A percentile compares a stretch with the other conserved stretches of the same genome.
These are phyloP conservation scores for Numida meleagris DNA, from an alignment of 2,113 vertebrate species.

Conservation along the genomic window DNA sequence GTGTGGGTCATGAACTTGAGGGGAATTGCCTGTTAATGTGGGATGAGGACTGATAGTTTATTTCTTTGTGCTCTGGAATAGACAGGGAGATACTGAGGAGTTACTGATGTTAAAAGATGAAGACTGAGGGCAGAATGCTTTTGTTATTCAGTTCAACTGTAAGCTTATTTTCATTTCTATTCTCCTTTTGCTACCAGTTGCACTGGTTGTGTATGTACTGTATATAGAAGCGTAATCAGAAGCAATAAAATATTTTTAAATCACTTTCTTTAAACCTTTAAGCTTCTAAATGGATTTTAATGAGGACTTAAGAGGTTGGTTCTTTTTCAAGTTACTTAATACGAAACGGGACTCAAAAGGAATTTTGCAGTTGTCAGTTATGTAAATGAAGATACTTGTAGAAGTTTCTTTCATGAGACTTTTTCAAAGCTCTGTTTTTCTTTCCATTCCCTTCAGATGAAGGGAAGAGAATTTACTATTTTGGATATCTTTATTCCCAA, in stretches of 20 bases:
- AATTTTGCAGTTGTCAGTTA: not conserved
- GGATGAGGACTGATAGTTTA: not conserved
- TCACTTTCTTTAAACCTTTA: not conserved
- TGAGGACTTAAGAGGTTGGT: not conserved
- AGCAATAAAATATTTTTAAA: slow-evolving; percentile 50
- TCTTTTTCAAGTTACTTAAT: slow-evolving; percentile 9
- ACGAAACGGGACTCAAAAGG: not conserved
- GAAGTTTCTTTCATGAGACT: not conserved
- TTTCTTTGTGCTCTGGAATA: not conserved
- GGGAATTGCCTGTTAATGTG: not conserved
- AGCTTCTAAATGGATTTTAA: not conserved
- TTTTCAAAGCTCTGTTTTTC: not conserved
- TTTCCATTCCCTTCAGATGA: not conserved
- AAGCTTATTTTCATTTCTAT: not conserved
- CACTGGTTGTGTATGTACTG: not conserved
- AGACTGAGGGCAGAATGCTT: not conserved
- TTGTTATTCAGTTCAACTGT: not conserved
- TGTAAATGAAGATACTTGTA: too few species aligned
- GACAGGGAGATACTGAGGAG: not conserved
- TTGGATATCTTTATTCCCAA: not conserved
- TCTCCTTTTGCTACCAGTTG: not conserved
- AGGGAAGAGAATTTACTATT: not conserved
- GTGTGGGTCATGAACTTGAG: not conserved
- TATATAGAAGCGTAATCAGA: not conserved
- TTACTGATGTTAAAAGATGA: not conserved